A percentile compares a stretch with the other conserved stretches of the same genome.
Conservation (phyloP, 2,113 vertebrate species). For the Meleagris gallopavo region DNA sequence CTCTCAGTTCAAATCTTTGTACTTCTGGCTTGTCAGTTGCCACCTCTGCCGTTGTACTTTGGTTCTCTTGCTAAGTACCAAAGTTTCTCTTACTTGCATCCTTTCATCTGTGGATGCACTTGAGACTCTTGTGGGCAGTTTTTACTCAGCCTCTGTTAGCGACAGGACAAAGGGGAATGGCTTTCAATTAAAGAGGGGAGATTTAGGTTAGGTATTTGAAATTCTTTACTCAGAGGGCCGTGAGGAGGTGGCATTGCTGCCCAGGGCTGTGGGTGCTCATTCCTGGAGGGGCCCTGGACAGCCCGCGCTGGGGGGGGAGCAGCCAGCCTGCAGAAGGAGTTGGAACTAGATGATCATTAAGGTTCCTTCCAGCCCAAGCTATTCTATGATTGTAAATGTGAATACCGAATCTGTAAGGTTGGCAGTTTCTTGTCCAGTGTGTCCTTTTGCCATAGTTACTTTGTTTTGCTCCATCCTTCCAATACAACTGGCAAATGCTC, state of each 20-base stretch:
- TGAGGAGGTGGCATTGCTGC: no score
- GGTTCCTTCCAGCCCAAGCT: no score
- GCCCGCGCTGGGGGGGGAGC: no score
- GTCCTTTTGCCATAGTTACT: neutral
- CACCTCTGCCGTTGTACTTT: neutral
- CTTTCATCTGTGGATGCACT: neutral
- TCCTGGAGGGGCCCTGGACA: no score
- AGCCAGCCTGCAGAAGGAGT: no score
- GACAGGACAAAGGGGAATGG: no score
- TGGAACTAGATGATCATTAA: no score
- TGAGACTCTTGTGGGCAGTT: neutral
- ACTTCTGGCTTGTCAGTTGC: neutral
- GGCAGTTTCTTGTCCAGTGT: neutral
- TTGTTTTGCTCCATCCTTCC: neutral
- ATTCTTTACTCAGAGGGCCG: no score
- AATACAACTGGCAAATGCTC: neutral
- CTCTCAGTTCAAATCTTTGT: neutral
- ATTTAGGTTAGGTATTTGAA: no score
- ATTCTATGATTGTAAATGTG: no score
- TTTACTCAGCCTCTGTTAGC: neutral
- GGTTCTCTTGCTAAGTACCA: neutral
- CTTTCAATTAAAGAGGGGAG: no score
- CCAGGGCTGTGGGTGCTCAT: no score
- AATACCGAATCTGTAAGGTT: neutral
- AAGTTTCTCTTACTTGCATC: neutral